A percentile compares a stretch with the other conserved stretches of the same genome.
phyloP scores from a whole-genome alignment of 2,797 vertebrate species.

The Furcifer pardalis region DNA sequence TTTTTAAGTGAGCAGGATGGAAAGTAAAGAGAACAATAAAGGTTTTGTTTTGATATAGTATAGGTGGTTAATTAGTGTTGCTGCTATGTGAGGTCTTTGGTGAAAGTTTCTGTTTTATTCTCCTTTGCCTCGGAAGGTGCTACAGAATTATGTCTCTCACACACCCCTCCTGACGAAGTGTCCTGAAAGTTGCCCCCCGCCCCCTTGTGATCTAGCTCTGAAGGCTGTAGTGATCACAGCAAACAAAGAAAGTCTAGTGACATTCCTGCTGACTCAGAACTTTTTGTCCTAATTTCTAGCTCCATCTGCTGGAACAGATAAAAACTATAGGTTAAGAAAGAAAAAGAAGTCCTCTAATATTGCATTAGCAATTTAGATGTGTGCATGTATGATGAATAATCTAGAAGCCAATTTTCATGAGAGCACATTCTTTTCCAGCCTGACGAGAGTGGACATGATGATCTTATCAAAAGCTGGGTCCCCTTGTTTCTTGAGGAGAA shows the following conservation, averaged over 20 bases:
- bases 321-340: not conserved
- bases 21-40: not conserved
- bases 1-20: not conserved
- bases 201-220: not conserved
- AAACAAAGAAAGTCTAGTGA: no score
- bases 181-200: not conserved
- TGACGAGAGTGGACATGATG: not conserved
- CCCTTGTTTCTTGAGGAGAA: not conserved
- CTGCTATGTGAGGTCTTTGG: not conserved
- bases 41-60: not conserved
- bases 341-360: not conserved
- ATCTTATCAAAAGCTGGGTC: not conserved
- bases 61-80: not conserved
- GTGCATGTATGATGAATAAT: not conserved
- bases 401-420: not conserved
- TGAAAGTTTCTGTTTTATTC: not conserved
- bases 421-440: not conserved
- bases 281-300: constrained; percentile 59
- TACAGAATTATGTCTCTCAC: not conserved
- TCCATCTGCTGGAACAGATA: constrained; percentile 70
- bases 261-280: rapidly evolving
- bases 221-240: not conserved
- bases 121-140: not conserved
- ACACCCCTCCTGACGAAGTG: not conserved
- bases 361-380: not conserved